These are phyloP conservation scores for Drosophila lutescens DNA, from an alignment of 2,888 invertebrate genomes.

Conservation along the genomic window DNA sequence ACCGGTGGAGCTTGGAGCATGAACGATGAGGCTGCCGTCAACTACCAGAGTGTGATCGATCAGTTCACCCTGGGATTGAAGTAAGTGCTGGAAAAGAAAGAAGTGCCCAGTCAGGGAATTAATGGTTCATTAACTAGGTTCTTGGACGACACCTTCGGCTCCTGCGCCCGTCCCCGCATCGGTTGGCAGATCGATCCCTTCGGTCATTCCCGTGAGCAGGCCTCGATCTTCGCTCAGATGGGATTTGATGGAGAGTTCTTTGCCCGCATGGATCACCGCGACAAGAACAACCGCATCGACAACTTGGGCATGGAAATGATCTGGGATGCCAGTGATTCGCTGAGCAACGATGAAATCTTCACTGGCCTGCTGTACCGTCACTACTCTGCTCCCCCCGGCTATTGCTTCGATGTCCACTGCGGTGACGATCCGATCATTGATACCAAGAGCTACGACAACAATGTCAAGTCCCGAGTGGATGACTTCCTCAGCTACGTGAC, in stretches of 20 bases:
- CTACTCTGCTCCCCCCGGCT: constrained; percentile 94
- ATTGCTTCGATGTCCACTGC: constrained; percentile 96
- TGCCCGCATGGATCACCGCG: constrained; percentile 94
- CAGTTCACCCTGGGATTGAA: constrained; percentile 89
- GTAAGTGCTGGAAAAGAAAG: constrained; percentile 79
- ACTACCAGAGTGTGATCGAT: constrained; percentile 89
- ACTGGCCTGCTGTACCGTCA: constrained; percentile 93
- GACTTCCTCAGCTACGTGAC: constrained; percentile 86
- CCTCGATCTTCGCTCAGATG: constrained; percentile 91
- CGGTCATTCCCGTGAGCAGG: constrained; percentile 94
- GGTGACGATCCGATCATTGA: constrained; percentile 94
- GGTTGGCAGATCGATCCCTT: constrained; percentile 96
- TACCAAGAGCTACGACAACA: constrained; percentile 92
- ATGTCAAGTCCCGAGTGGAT: constrained; percentile 90
- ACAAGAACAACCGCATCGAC: constrained; percentile 87
- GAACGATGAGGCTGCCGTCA: constrained; percentile 91
- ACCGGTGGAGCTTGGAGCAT: constrained; percentile 93
- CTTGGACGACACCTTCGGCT: constrained; percentile 89
- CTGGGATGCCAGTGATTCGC: constrained; percentile 91
- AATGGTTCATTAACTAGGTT: constrained; percentile 80
- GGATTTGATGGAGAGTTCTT: constrained; percentile 95
- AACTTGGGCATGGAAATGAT: constrained; percentile 91
- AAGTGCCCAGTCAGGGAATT: neutral
- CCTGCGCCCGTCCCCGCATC: constrained; percentile 90
- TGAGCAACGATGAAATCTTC: constrained; percentile 89